Conservation (phyloP, 2,113 vertebrate genomes). For the Polyodon spathula region DNA sequence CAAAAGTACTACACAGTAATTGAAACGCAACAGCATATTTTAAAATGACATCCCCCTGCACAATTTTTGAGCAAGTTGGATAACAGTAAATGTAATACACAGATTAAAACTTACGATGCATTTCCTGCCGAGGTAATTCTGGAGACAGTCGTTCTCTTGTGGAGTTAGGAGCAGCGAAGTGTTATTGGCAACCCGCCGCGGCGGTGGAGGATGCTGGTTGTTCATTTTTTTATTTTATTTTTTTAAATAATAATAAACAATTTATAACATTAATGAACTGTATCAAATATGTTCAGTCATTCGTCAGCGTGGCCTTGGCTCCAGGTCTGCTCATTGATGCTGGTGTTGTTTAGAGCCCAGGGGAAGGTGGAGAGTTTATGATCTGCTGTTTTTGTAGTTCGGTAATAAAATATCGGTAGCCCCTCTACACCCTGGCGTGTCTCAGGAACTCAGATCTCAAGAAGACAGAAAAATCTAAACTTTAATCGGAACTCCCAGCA, state of each 20-base stretch:
- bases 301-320: constrained; percentile 50
- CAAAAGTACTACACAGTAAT: too few species aligned
- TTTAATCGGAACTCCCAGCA: constrained; percentile 48
- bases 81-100: too few species aligned
- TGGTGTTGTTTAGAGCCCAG: constrained; percentile 15
- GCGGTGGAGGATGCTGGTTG: constrained; percentile 53
- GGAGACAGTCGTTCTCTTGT: constrained; percentile 89
- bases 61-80: too few species aligned
- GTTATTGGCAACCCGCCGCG: constrained; percentile 63
- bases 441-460: neutral
- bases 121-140: constrained; percentile 88
- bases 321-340: constrained; percentile 47
- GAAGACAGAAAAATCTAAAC: constrained; percentile 35
- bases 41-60: too few species aligned
- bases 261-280: constrained; percentile 27
- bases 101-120: constrained; percentile 75
- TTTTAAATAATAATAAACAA: constrained; percentile 6
- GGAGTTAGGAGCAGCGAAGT: constrained; percentile 83
- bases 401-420: constrained; percentile 2
- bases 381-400: constrained; percentile 9
- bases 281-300: constrained; percentile 47
- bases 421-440: constrained; percentile 1
- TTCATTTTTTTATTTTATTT: constrained; percentile 60
- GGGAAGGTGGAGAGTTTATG: constrained; percentile 14
- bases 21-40: too few species aligned